phyloP scores from a whole-genome alignment of 2,888 invertebrate genomes.

The Apamea sordens region DNA sequence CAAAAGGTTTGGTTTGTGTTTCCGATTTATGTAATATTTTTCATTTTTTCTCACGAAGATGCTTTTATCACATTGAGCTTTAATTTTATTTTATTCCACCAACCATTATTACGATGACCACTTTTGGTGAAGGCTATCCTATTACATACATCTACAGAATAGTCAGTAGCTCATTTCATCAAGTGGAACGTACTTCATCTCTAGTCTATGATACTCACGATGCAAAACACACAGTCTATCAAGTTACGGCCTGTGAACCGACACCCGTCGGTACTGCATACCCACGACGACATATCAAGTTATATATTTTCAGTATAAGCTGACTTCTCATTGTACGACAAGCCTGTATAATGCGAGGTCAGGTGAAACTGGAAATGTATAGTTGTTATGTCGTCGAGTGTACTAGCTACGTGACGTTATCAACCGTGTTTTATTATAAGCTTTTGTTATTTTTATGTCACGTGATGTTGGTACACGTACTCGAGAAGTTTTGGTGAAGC shows the following conservation, averaged over 20 bases:
- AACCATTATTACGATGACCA: too few relatives aligned
- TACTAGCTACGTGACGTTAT: constrained; percentile 42
- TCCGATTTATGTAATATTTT: too few relatives aligned
- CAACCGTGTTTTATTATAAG: constrained; percentile 17
- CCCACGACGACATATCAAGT: not conserved
- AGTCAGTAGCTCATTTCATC: constrained; percentile 29
- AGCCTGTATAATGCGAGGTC: not conserved
- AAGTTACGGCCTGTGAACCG: constrained; percentile 40
- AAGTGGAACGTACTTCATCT: constrained; percentile 12
- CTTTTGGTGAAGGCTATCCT: too few relatives aligned
- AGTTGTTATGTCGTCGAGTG: too few relatives aligned
- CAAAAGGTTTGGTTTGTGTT: too few relatives aligned
- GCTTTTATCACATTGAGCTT: too few relatives aligned
- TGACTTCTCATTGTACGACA: not conserved
- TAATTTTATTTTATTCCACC: too few relatives aligned
- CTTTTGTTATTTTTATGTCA: constrained; percentile 25
- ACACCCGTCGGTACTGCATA: constrained; percentile 23
- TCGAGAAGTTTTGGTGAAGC: not conserved
- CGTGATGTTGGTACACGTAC: constrained; percentile 12
- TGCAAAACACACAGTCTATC: constrained; percentile 58
- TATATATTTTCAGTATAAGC: not conserved
- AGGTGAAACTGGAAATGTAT: too few relatives aligned
- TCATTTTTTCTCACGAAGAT: too few relatives aligned
- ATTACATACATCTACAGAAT: constrained; percentile 14
- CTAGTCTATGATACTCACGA: constrained; percentile 20